Evolutionary conservation across 2,888 invertebrate species (phyloP).

Genomic region (Nymphalis urticae): DNA sequence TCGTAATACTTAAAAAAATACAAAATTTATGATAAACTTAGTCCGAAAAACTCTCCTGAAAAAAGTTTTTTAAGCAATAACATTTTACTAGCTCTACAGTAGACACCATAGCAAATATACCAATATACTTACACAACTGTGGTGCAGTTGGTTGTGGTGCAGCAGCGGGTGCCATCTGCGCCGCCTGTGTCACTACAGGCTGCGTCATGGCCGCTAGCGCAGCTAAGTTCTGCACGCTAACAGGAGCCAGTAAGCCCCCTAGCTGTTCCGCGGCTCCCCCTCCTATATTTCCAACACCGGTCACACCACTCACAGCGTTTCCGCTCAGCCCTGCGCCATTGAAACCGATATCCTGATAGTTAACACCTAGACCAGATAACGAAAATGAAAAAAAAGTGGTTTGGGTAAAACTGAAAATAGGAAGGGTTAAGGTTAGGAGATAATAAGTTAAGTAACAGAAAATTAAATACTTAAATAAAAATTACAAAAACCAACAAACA

Average conservation of each 20-base stretch:
- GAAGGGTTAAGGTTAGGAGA: conserved; percentile 12
- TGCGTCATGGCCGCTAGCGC: conserved; percentile 92
- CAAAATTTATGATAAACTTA: too few relatives aligned
- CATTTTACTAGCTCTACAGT: too few relatives aligned
- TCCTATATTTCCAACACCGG: conserved; percentile 78
- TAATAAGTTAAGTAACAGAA: background rate
- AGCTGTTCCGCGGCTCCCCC: conserved; percentile 92
- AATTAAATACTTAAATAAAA: conserved; percentile 10
- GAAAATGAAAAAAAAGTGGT: conserved; percentile 39
- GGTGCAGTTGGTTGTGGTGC: conserved; percentile 63
- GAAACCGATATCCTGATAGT: conserved; percentile 80
- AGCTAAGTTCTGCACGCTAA: conserved; percentile 95
- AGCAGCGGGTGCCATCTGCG: conserved; percentile 71
- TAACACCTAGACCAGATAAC: conserved; percentile 63
- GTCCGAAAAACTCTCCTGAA: too few relatives aligned
- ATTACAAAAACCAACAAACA: background rate
- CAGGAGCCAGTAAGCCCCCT: conserved; percentile 90
- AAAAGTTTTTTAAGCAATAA: too few relatives aligned
- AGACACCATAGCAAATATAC: background rate
- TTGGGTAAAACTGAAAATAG: conserved; percentile 22
- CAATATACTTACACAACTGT: conserved; percentile 68
- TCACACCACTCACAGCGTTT: conserved; percentile 52
- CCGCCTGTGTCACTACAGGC: conserved; percentile 79
- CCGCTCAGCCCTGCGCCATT: conserved; percentile 78
- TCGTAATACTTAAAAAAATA: too few relatives aligned